A percentile compares a stretch with the other conserved stretches of the same genome.
These are phyloP conservation scores for Podocnemis expansa DNA, from an alignment of 2,113 vertebrate genomes.

Conservation along the genomic window DNA sequence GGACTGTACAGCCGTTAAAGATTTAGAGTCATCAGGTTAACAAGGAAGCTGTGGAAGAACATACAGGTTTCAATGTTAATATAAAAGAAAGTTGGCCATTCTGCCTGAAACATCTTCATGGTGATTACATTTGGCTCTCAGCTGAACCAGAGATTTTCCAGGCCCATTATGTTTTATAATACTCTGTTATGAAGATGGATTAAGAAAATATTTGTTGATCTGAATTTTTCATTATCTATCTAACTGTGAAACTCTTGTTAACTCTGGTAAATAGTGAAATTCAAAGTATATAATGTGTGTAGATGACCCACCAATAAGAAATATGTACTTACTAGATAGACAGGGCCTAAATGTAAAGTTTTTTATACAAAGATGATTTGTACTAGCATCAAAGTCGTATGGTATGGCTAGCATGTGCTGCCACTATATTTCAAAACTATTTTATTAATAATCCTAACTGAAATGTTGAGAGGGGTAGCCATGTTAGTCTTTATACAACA, in stretches of 20 bases:
- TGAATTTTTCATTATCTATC: background rate
- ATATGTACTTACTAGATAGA: background rate
- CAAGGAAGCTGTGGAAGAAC: background rate
- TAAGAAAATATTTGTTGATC: background rate
- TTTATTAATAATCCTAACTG: background rate
- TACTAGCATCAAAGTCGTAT: background rate
- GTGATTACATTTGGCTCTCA: background rate
- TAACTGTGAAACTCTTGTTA: background rate
- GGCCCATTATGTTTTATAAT: background rate
- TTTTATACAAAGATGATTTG: background rate
- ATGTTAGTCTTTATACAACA: too few species aligned
- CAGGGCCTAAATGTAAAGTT: background rate
- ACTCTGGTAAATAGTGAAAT: rapidly evolving
- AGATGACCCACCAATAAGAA: background rate
- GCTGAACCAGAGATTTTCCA: background rate
- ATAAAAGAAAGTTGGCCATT: background rate
- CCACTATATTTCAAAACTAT: background rate
- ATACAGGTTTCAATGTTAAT: rapidly evolving
- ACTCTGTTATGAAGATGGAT: background rate
- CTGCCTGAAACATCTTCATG: rapidly evolving
- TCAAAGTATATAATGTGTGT: background rate
- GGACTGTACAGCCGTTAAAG: background rate
- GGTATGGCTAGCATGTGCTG: background rate
- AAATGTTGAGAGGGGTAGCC: background rate
- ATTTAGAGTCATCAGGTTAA: rapidly evolving